These are phyloP conservation scores for Andrena fulva DNA, from an alignment of 2,888 invertebrate genomes.

Conservation along the genomic window DNA sequence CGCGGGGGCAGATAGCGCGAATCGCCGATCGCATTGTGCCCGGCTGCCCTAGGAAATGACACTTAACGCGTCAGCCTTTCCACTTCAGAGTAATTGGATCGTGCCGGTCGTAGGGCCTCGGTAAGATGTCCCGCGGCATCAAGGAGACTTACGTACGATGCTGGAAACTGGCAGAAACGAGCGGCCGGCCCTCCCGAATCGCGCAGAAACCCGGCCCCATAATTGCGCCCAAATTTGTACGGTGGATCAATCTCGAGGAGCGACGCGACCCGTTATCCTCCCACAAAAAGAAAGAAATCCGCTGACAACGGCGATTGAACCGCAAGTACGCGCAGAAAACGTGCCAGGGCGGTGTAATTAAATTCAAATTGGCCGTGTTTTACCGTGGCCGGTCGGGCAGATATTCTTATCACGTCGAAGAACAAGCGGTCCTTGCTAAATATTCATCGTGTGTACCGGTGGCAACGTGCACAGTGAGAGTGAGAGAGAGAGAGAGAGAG, in stretches of 20 bases:
- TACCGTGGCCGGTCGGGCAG: conserved; percentile 26
- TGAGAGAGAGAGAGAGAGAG: background rate
- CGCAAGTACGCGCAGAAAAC: conserved; percentile 20
- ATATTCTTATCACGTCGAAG: conserved; percentile 68
- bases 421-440: conserved; percentile 71
- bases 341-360: conserved; percentile 56
- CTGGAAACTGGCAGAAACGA: background rate
- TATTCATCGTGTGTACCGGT: conserved; percentile 70
- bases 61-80: conserved; percentile 15
- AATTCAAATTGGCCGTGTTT: conserved; percentile 57
- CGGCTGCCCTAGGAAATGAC: conserved; percentile 45
- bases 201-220: conserved; percentile 8
- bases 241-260: conserved; percentile 31
- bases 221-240: conserved; percentile 7
- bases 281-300: conserved; percentile 6
- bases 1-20: conserved; percentile 55
- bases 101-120: background rate
- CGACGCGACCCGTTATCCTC: conserved; percentile 15
- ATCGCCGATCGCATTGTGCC: conserved; percentile 57
- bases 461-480: conserved; percentile 42
- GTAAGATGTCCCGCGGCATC: background rate
- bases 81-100: no score
- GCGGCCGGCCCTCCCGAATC: background rate
- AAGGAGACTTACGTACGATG: background rate
- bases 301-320: background rate